Conservation (phyloP, 2,113 vertebrate species). For the Hyla sarda region DNA sequence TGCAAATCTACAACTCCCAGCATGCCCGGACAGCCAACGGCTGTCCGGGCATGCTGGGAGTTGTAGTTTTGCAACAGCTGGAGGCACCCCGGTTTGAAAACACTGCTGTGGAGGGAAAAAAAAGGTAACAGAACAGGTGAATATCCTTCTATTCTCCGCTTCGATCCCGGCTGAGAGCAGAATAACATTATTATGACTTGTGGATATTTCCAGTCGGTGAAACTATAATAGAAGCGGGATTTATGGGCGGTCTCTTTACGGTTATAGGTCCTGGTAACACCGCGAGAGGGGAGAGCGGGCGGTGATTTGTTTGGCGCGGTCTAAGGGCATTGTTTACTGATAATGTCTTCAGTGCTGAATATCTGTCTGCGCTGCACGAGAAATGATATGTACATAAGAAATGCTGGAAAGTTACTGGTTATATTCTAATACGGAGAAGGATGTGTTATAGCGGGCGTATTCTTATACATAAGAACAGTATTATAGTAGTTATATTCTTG, state of each 20-base stretch:
- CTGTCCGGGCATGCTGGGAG: too few relatives aligned
- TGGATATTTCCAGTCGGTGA: background rate
- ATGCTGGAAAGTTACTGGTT: background rate
- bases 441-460: too few relatives aligned
- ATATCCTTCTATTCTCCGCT: background rate
- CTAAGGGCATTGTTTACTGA: background rate
- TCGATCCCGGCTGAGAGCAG: background rate
- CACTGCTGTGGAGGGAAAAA: too few relatives aligned
- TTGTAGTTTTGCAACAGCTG: too few relatives aligned
- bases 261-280: slow-evolving; percentile 13
- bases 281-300: background rate
- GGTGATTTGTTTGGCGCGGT: background rate
- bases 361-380: background rate
- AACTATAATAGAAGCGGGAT: slow-evolving; percentile 19
- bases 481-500: background rate
- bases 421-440: too few relatives aligned
- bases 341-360: background rate
- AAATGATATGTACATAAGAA: background rate
- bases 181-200: slow-evolving; percentile 20
- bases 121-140: background rate
- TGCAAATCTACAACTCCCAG: too few relatives aligned
- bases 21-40: too few relatives aligned
- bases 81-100: too few relatives aligned
- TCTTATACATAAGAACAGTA: too few relatives aligned
- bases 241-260: slow-evolving; percentile 11